Evolutionary conservation across 37 sponge, comb jelly and placozoan genomes (phyloP).

Genomic region (Tethya wilhelma): DNA sequence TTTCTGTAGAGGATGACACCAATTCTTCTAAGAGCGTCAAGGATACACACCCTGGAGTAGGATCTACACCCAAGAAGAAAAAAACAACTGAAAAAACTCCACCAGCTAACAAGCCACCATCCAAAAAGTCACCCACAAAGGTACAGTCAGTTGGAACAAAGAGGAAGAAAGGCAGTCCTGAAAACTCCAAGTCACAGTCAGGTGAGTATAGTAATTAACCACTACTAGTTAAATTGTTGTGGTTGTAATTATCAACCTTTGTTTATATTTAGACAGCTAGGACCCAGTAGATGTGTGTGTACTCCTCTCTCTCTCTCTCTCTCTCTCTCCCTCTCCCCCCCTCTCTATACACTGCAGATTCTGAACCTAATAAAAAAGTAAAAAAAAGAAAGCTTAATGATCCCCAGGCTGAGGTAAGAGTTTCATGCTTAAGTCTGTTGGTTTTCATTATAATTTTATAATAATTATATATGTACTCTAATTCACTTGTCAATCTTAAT

Average conservation of each 20-base stretch:
- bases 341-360: too few species aligned
- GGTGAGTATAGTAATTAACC: neutral
- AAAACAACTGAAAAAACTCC: neutral
- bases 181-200: neutral
- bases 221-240: too few species aligned
- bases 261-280: too few species aligned
- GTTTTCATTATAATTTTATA: neutral
- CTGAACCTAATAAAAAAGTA: too few species aligned
- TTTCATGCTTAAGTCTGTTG: neutral
- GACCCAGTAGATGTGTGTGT: too few species aligned
- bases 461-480: neutral
- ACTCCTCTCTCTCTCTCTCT: too few species aligned
- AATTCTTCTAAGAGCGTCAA: neutral
- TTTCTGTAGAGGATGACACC: neutral
- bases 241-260: too few species aligned
- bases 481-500: neutral
- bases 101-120: too few species aligned
- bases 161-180: neutral
- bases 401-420: neutral
- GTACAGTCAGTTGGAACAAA: neutral
- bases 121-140: neutral
- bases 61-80: neutral
- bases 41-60: neutral
- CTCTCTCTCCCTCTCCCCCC: too few species aligned
- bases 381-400: neutral